Evolutionary conservation across 2,888 invertebrate species (phyloP), one percentile per base, ranked within the genome.

Genomic region (Bellardia bayeri): DNA sequence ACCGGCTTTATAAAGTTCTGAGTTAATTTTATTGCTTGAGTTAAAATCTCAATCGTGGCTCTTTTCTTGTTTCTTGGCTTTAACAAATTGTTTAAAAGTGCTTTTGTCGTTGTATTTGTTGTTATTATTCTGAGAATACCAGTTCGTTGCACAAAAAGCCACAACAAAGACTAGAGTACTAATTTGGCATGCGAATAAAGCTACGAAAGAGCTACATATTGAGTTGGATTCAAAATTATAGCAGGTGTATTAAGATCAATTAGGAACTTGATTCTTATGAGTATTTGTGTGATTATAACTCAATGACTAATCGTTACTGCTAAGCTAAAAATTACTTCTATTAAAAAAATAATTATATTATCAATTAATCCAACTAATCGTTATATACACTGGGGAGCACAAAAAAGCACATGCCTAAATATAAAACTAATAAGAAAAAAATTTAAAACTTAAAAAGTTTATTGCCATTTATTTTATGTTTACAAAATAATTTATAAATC

Each of bases 1-100:
- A 68, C 30, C 68, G 75, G 58, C 9, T 56, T 33, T 1, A 40
- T 14, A 82, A 78, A 78, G 78, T 83, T 83, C 83, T 83, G 83
- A 83, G 83, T 83, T 23, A 9, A 3, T 69, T 69, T 61, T 69
- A 63, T 6, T 11, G 54, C 61, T 69, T 63, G 76, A 83, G 76
- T 63, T 51, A 66, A 45, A 51, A 61, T 49, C 23, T 11, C 23
- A n/a, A 51, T 23, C 23, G 61, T 23, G 51, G 23, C 58, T 68
- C 23, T 2, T 68, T 11, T 63, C 23, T 2, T 68, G 7, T 63
- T 71, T 40, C n/a, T 66, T 37, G 54, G 37, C 64, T 68, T 66
- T 7, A 78, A n/a, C 45, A 23, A 51, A 68, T 30, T 30, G 45
- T 6, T 23, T 0, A 4, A 63, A 14, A 66, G 14, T 16, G 23